Base-by-base conservation (phyloP, 2,797 vertebrate species). In the Menidia menidia region DNA sequence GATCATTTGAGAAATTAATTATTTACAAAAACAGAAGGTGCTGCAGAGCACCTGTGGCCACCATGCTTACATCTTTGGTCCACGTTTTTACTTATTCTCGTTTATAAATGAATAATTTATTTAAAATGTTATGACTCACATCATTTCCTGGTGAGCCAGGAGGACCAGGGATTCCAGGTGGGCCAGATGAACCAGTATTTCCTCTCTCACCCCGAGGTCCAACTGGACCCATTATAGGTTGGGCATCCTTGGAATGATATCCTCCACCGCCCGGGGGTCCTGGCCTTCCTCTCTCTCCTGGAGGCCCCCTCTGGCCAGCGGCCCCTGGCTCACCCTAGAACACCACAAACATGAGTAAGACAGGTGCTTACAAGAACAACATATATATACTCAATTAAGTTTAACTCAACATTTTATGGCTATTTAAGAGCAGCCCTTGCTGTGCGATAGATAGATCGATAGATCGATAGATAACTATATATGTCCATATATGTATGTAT, bases 191-290 rank as follows among this genome's bases (percentile, higher is more conserved):
- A 3, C 98, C 98, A 0, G 94, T 88, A 0, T 78, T 93, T 32
- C 98, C 98, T 84, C 96, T 95, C 74, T 99, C 97, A 0, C 98
- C 98, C 4, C 92, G 87, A 1, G 97, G 95, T 2, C 98, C 98
- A 0, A 78, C 86, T 0, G 94, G 97, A 13, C 97, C 97, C 12
- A 95, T 92, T 2, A 95, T 91, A 3, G 95, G 96, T 90, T 95
- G 95, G 48, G 95, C 92, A 19, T 96, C 95, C 63, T 99, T 99
- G 41, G 94, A 90, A 0, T 93, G 93, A 6, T 92, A 94, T 30
- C 83, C 92, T 44, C 86, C 93, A 35, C 95, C 96, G 0, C 95
- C 96, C 0, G 97, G 96, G 64, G 84, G 94, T 0, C 98, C 98
- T 0, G 97, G 95, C 80, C 97, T 91, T 16, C 98, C 98, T 71